phyloP scores from a whole-genome alignment of 2,113 vertebrate species.

The Mobula hypostoma region DNA sequence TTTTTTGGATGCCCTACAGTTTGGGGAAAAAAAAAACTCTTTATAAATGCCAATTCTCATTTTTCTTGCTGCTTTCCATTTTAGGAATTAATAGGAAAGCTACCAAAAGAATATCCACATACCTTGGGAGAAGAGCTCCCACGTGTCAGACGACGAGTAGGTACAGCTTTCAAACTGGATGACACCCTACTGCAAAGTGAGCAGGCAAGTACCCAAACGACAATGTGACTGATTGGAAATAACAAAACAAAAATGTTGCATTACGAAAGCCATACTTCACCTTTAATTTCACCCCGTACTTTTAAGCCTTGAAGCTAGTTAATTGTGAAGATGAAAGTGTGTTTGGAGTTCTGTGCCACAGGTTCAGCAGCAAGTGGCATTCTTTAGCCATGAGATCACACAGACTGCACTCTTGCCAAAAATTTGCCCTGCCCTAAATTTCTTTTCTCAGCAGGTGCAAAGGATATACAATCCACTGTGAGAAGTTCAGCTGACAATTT shows the following conservation, averaged over 20 bases:
- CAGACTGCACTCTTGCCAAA: background rate
- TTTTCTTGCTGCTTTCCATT: conserved; percentile 39
- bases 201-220: conserved; percentile 56
- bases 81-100: conserved; percentile 81
- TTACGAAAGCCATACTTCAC: background rate
- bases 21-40: background rate
- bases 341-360: background rate
- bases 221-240: background rate
- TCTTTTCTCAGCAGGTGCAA: background rate
- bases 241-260: background rate
- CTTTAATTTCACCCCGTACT: background rate
- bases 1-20: background rate
- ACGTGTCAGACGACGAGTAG: conserved; percentile 71
- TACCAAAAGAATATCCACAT: conserved; percentile 88
- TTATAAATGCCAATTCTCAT: background rate
- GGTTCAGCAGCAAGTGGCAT: background rate
- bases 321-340: background rate
- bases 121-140: conserved; percentile 77
- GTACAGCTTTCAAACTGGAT: conserved; percentile 80
- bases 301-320: background rate
- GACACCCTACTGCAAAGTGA: conserved; percentile 72
- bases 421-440: background rate
- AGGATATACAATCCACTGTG: background rate
- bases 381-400: background rate
- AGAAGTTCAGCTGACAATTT: background rate